These are phyloP conservation scores for Genyomyrus donnyi DNA, from an alignment of 2,113 vertebrate genomes.

Conservation along the genomic window DNA sequence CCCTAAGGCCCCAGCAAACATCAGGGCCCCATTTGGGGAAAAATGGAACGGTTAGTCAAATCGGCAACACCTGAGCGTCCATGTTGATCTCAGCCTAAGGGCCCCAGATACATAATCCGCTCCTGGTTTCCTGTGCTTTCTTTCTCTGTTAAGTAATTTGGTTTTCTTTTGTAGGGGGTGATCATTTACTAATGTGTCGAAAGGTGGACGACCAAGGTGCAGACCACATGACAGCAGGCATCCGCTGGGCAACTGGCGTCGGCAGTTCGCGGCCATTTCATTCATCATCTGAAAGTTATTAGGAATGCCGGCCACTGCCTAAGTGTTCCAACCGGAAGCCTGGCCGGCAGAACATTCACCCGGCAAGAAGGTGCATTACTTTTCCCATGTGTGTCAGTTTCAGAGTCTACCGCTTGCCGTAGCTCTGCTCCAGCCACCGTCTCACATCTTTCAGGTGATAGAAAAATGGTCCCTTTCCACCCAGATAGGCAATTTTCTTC, in stretches of 20 bases:
- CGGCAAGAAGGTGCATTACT: slow-evolving; percentile 20
- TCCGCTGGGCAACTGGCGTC: slow-evolving; percentile 3
- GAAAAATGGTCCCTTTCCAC: slow-evolving; percentile 91
- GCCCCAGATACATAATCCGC: background rate
- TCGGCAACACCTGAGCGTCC: background rate
- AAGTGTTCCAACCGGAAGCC: slow-evolving; percentile 4
- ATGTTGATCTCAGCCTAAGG: background rate
- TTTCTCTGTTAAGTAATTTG: slow-evolving; percentile 34
- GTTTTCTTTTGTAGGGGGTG: slow-evolving; percentile 31
- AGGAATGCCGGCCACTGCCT: slow-evolving; percentile 23
- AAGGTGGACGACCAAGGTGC: slow-evolving; percentile 22
- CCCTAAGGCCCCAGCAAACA: background rate
- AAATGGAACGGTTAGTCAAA: background rate
- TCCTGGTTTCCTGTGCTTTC: slow-evolving; percentile 33
- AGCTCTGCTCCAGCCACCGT: slow-evolving; percentile 83
- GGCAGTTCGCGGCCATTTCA: slow-evolving; percentile 22
- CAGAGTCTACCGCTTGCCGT: slow-evolving; percentile 67
- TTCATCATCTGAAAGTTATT: background rate
- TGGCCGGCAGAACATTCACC: slow-evolving; percentile 3
- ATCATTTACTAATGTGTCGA: slow-evolving; percentile 13
- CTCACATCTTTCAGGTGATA: slow-evolving; percentile 86
- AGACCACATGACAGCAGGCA: slow-evolving; percentile 9
- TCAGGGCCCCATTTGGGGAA: background rate
- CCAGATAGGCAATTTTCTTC: slow-evolving; percentile 85
- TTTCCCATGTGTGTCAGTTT: slow-evolving; percentile 10